phyloP scores from a whole-genome alignment of 2,888 invertebrate genomes.

The Pristionchus entomophagus region DNA sequence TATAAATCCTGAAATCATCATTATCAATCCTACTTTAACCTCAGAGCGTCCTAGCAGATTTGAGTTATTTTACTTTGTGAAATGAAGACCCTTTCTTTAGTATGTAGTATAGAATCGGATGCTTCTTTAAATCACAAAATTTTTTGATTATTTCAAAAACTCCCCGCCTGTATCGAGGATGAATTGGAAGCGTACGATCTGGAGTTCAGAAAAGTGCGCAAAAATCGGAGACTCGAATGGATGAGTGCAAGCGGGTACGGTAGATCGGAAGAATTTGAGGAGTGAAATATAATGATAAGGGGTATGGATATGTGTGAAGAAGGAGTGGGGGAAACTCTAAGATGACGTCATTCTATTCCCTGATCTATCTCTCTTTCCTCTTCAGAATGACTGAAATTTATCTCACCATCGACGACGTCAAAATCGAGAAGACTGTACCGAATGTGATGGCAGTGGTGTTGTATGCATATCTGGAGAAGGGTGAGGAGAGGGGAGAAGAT shows the following conservation, averaged over 20 bases:
- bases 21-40: not conserved
- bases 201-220: constrained; percentile 49
- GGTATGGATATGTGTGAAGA: too few species aligned
- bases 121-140: not conserved
- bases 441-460: constrained; percentile 64
- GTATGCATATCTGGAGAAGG: constrained; percentile 58
- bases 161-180: constrained; percentile 54
- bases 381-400: constrained; percentile 58
- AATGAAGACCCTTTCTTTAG: not conserved
- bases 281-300: not conserved
- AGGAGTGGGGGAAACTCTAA: not conserved
- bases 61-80: not conserved
- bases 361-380: too few species aligned
- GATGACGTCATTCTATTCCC: too few species aligned
- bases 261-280: not conserved
- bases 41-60: not conserved
- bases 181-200: constrained; percentile 56
- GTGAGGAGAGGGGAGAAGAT: not conserved
- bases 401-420: constrained; percentile 59
- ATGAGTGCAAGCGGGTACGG: constrained; percentile 55
- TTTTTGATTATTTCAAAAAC: constrained; percentile 51
- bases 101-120: not conserved
- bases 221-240: constrained; percentile 62
- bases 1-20: not conserved
- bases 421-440: constrained; percentile 59